Conservation (phyloP, 2,888 invertebrate species). For the Spodoptera littoralis region DNA sequence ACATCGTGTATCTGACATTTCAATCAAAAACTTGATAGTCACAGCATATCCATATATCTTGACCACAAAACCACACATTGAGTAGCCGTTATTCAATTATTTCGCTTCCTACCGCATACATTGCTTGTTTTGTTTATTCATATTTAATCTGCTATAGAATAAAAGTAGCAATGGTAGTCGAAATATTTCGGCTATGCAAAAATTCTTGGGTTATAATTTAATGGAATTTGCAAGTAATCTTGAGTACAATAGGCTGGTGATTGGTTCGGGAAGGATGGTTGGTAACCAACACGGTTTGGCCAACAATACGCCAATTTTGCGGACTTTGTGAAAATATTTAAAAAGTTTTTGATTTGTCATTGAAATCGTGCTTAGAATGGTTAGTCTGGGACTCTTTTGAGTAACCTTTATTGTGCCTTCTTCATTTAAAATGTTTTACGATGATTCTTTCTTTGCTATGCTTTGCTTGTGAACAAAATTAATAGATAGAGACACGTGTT, state of each 20-base stretch:
- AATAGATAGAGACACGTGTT: background rate
- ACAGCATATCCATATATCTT: slow-evolving; percentile 76
- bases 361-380: slow-evolving; percentile 44
- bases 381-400: slow-evolving; percentile 7
- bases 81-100: slow-evolving; percentile 53
- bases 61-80: slow-evolving; percentile 67
- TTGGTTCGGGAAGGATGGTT: slow-evolving; percentile 66
- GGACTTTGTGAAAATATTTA: slow-evolving; percentile 50
- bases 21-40: slow-evolving; percentile 79
- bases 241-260: slow-evolving; percentile 76
- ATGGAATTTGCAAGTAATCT: slow-evolving; percentile 83
- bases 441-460: too few relatives aligned
- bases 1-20: slow-evolving; percentile 73
- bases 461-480: too few relatives aligned
- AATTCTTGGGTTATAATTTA: slow-evolving; percentile 52
- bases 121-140: slow-evolving; percentile 26
- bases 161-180: slow-evolving; percentile 53
- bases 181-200: slow-evolving; percentile 43
- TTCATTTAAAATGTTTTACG: too few relatives aligned
- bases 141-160: slow-evolving; percentile 8
- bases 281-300: slow-evolving; percentile 56
- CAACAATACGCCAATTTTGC: slow-evolving; percentile 73
- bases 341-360: slow-evolving; percentile 66
- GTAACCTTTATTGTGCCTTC: too few relatives aligned
- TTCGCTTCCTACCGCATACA: slow-evolving; percentile 32